phyloP scores from a whole-genome alignment of 2,113 vertebrate genomes.

The Anas platyrhynchos region DNA sequence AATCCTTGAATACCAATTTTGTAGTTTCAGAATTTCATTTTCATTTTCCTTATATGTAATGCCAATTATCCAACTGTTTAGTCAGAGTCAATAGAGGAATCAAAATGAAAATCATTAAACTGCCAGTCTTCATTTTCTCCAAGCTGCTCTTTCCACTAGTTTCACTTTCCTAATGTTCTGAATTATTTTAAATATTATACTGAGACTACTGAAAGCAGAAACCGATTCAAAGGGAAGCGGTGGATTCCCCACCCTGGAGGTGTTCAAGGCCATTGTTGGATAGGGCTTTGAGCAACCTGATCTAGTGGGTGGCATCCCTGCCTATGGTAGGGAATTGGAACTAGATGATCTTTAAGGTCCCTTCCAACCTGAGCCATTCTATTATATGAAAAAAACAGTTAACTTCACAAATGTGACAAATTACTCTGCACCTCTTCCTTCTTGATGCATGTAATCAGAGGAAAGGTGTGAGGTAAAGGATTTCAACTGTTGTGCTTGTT shows the following conservation, averaged over 20 bases:
- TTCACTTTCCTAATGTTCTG: conserved; percentile 37
- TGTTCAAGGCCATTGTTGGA: too few species aligned
- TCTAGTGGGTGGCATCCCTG: too few species aligned
- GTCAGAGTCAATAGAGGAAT: conserved; percentile 31
- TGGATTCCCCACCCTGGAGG: too few species aligned
- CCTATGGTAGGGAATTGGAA: too few species aligned
- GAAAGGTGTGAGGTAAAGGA: background rate
- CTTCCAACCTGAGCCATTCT: too few species aligned
- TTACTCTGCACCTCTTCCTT: background rate
- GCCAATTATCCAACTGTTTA: background rate
- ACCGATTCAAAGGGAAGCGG: background rate
- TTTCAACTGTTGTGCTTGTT: background rate
- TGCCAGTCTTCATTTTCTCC: conserved; percentile 1
- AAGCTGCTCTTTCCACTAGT: background rate
- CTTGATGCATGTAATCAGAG: background rate
- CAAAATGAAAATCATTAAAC: conserved; percentile 29
- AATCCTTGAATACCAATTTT: background rate
- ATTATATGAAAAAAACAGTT: too few species aligned
- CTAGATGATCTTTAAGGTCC: too few species aligned
- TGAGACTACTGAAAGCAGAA: background rate
- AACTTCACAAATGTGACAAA: background rate
- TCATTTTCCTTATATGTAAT: background rate
- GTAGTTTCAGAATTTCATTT: background rate
- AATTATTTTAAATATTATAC: background rate
- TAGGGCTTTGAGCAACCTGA: too few species aligned